Evolutionary conservation across 2,888 invertebrate species (phyloP).

Genomic region (Poecilus cupreus): DNA sequence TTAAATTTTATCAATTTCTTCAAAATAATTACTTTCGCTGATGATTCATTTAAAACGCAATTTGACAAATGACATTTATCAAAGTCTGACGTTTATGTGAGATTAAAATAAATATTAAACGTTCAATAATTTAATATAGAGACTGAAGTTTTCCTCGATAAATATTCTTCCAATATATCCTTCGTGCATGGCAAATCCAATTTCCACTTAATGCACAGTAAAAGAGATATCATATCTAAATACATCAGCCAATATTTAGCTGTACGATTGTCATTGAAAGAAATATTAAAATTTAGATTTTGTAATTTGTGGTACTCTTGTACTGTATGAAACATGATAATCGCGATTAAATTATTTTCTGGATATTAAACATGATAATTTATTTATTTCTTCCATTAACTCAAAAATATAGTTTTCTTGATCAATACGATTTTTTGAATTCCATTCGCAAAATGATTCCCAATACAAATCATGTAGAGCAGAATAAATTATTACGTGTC

Average conservation of each 20-base stretch:
- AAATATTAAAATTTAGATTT: background rate
- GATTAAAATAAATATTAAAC: too few relatives aligned
- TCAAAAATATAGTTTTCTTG: background rate
- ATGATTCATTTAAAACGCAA: too few relatives aligned
- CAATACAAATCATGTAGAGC: conserved; percentile 45
- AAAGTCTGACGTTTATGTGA: too few relatives aligned
- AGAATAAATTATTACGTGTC: conserved; percentile 19
- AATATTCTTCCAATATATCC: too few relatives aligned
- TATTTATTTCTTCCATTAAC: background rate
- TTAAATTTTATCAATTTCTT: too few relatives aligned
- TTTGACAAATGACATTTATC: too few relatives aligned
- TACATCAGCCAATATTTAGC: conserved; percentile 18
- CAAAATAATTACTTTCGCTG: too few relatives aligned
- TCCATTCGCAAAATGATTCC: conserved; percentile 33
- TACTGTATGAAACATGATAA: background rate
- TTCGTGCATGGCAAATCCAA: too few relatives aligned
- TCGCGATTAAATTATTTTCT: background rate
- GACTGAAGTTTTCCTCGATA: too few relatives aligned
- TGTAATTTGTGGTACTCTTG: background rate
- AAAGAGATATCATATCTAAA: background rate
- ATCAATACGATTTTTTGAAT: background rate
- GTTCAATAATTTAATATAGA: too few relatives aligned
- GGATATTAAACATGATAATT: background rate
- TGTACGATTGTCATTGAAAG: background rate
- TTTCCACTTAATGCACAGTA: conserved; percentile 1